Base-by-base conservation (phyloP, 2,797 vertebrate genomes). In the Gallinago stenura region DNA sequence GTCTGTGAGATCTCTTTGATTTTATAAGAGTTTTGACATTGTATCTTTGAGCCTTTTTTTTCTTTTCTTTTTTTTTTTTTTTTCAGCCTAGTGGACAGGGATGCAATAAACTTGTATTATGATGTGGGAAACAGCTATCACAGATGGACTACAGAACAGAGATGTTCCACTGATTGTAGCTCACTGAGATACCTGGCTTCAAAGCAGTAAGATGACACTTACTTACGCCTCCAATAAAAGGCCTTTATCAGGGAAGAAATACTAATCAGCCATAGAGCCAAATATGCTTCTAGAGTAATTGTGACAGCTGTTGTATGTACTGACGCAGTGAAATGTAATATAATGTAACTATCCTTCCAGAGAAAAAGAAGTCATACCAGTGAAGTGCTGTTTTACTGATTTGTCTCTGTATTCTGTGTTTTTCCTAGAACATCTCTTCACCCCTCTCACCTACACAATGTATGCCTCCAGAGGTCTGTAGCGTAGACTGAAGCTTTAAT, bases 321-420 rank as follows among this genome's bases (percentile, higher is more conserved):
- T 45, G 12, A 46, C 60, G 10, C 43, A 12, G 39, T 26, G 35
- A 20, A 66, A 25, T 0, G 0, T 35, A 13, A 22, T 10, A 7
- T 18, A 33, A 12, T 8, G 14, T 24, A 39, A 10, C 53, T 57
- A 4, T 54, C 26, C 76, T 69, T 50, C 35, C 72, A 45, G 28
- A 28, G 65, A 9, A 62, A 85, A n/a, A 7, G 64, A 50, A 14
- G 26, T 41, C 51, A 3, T 17, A 11, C 4, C 54, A 20, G 30
- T 28, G 26, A 61, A n/a, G 54, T 21, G 68, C 50, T 46, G 7
- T 6, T 39, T 31, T 15, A 1, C 24, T 22, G 66, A 51, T 41
- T 15, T 57, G 13, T 16, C 60, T 19, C 17, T 64, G 4, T 25
- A 3, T 35, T 8, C 2, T 0, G 17, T 7, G 31, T 65, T 57